phyloP scores from a whole-genome alignment of 2,797 vertebrate species.

The Corythornis leucogaster region DNA sequence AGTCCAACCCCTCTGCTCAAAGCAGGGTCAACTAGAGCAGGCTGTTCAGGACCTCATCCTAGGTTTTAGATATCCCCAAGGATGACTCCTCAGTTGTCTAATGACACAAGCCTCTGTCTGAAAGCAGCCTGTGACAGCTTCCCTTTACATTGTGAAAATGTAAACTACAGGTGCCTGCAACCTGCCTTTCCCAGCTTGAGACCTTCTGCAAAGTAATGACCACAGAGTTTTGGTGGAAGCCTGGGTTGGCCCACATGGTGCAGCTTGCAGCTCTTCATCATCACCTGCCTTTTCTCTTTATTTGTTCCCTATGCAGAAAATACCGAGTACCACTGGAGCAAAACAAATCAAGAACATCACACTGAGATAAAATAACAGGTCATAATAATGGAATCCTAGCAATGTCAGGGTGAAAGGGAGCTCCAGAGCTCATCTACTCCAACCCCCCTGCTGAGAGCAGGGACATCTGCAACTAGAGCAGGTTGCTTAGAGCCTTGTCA shows the following conservation, averaged over 20 bases:
- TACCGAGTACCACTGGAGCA: neutral
- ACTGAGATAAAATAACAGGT: neutral
- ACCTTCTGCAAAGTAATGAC: neutral
- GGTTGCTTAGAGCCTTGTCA: no score
- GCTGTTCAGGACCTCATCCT: neutral
- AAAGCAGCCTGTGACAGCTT: neutral
- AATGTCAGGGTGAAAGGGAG: no score
- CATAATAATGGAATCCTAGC: no score
- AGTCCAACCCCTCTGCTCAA: neutral
- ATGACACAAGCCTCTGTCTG: neutral
- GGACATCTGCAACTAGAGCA: no score
- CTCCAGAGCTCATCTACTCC: no score
- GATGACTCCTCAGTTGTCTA: neutral
- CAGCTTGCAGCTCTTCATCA: neutral
- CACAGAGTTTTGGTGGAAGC: neutral
- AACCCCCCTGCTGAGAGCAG: no score
- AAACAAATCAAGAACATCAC: neutral
- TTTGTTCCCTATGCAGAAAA: neutral
- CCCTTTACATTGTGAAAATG: neutral
- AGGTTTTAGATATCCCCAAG: neutral
- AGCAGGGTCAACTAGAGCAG: neutral
- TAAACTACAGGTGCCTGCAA: neutral
- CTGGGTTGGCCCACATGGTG: fast-evolving
- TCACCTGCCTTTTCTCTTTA: neutral
- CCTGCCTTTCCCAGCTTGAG: neutral